Conservation (phyloP, 2,113 vertebrate genomes). For the Pristiophorus japonicus region DNA sequence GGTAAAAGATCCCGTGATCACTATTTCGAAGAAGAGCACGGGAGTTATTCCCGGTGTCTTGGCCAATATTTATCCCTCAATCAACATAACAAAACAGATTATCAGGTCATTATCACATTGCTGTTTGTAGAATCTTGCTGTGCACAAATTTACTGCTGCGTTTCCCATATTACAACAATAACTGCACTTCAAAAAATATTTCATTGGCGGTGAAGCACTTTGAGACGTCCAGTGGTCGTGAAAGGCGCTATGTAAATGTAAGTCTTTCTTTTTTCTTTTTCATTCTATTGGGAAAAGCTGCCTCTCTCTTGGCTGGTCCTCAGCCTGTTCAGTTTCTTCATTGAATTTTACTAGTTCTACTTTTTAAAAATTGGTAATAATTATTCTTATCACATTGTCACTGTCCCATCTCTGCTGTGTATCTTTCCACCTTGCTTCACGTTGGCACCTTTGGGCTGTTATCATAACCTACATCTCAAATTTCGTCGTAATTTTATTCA, state of each 20-base stretch:
- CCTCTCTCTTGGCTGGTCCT: not conserved
- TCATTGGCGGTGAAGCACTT: not conserved
- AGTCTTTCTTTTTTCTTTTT: not conserved
- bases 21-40: too few relatives aligned
- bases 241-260: not conserved
- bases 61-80: too few relatives aligned
- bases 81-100: too few relatives aligned
- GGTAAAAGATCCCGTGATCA: too few relatives aligned
- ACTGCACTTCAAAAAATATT: not conserved
- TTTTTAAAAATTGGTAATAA: not conserved
- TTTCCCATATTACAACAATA: too few relatives aligned
- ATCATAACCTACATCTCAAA: not conserved
- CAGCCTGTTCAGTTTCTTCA: not conserved
- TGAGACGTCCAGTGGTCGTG: too few relatives aligned
- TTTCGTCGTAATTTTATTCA: not conserved
- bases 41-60: too few relatives aligned
- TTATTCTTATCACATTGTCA: not conserved
- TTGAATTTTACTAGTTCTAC: not conserved
- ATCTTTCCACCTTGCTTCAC: not conserved
- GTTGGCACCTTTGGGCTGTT: not conserved
- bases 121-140: not conserved
- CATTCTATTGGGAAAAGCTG: not conserved
- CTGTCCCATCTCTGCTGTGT: not conserved
- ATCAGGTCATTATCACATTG: not conserved
- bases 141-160: too few relatives aligned